Evolutionary conservation across 30 jellyfish, hydroid and myxozoan species (phyloP), one percentile per base, ranked within the genome.

Genomic region (Aurelia sp.): DNA sequence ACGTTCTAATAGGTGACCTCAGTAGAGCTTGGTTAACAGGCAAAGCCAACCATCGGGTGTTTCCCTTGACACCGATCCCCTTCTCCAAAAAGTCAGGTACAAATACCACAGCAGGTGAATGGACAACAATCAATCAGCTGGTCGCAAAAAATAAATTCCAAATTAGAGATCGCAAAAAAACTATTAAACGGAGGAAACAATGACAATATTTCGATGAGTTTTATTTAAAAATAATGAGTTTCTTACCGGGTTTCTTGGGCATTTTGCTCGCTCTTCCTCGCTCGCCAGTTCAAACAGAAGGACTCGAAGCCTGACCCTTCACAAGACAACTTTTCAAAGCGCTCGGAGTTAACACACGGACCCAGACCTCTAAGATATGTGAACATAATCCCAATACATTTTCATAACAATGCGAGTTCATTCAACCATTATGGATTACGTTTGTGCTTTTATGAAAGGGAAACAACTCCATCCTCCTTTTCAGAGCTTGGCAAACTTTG

Each of bases 31-130:
- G 55, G 16, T 9, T 44, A 9, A 44, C 55, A 7, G 55, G 55
- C 55, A 44, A 44, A 44, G 55, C 13, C 15, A 44, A 9, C 1
- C 55, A 44, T 44, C 55, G 55, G 55, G 55, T 44, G 55, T 44
- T 44, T 44, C 55, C 95, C 84, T 94, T 97, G 19, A 73, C 85
- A 69, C 85, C 92, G 11, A 48, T 81, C 67, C 84, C 62, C 74
- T 84, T 84, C 61, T 94, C 97, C 4, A 75, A 86, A 65, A 94
- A 83, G 61, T 77, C 82, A 53, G 98, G 98, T 17, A 97, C 94
- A 76, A 86, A 96, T 94, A 65, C 41, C 67, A 81, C 19, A 20
- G 20, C 55, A 44, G 55, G 55, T 44, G 55, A 44, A 44, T 44
- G 55, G 55, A 8, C 0, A 8, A 59, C 35, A 4, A 59, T 13